Evolutionary conservation across 2,113 vertebrate genomes (phyloP).

Genomic region (Pleuronectes platessa): DNA sequence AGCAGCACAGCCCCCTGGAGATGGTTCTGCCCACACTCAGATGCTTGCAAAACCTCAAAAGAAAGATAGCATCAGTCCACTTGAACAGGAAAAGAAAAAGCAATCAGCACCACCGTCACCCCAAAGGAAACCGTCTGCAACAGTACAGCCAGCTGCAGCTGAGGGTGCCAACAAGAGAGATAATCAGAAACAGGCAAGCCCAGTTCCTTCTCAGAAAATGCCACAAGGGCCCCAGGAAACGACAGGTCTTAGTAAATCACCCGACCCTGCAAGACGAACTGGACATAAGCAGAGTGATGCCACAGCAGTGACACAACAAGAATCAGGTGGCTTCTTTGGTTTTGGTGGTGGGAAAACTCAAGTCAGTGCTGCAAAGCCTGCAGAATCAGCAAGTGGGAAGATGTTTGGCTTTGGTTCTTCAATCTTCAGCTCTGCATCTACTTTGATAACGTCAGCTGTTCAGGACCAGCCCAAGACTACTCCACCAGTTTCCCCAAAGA

Average conservation of each 20-base stretch:
- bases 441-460: constrained; percentile 76
- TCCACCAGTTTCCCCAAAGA: constrained; percentile 77
- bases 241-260: constrained; percentile 60
- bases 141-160: constrained; percentile 59
- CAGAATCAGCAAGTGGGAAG: constrained; percentile 88
- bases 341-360: constrained; percentile 85
- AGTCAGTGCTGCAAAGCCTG: constrained; percentile 81
- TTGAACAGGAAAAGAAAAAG: constrained; percentile 68
- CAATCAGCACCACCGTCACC: constrained; percentile 56
- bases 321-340: constrained; percentile 86
- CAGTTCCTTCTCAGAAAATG: constrained; percentile 60
- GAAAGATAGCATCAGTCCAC: constrained; percentile 40
- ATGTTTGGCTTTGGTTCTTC: constrained; percentile 83
- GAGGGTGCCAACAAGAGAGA: constrained; percentile 70
- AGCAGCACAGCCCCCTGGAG: constrained; percentile 76
- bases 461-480: constrained; percentile 74
- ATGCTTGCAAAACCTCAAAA: constrained; percentile 62
- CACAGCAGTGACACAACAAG: constrained; percentile 75
- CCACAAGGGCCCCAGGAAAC: constrained; percentile 64
- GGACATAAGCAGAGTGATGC: constrained; percentile 68
- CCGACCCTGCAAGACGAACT: constrained; percentile 48
- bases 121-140: constrained; percentile 61
- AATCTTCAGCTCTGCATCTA: constrained; percentile 80
- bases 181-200: constrained; percentile 67
- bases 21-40: constrained; percentile 58